Conservation (phyloP, 2,113 vertebrate species). For the Alligator sinensis region DNA sequence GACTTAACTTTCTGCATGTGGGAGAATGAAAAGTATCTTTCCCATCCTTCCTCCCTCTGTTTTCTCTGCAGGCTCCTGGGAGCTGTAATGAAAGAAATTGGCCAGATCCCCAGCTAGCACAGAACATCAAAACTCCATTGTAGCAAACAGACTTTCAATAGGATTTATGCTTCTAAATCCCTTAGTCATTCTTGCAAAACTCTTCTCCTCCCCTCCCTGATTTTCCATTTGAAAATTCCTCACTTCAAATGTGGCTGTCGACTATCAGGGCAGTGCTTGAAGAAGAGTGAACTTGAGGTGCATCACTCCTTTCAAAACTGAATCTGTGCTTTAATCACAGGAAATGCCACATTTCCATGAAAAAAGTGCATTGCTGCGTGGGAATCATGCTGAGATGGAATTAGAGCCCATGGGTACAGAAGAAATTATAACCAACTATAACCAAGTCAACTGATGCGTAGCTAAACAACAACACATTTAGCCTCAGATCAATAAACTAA, state of each 20-base stretch:
- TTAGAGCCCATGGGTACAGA: not conserved
- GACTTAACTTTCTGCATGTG: not conserved
- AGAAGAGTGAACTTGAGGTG: not conserved
- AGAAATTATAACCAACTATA: not conserved
- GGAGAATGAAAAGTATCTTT: not conserved
- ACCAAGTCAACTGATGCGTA: not conserved
- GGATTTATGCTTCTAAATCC: not conserved
- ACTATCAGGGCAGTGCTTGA: not conserved
- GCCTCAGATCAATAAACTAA: constrained; percentile 46
- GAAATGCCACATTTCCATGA: not conserved
- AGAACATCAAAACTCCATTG: rapidly evolving
- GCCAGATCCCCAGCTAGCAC: not conserved
- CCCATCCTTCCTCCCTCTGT: rapidly evolving
- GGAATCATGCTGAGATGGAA: not conserved
- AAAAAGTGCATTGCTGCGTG: not conserved
- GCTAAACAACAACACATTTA: not conserved
- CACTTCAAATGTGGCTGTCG: not conserved
- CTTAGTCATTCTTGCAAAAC: not conserved
- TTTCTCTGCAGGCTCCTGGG: not conserved
- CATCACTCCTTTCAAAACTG: rapidly evolving
- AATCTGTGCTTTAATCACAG: not conserved
- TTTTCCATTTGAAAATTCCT: not conserved
- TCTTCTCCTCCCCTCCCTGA: not conserved
- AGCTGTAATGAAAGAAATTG: not conserved
- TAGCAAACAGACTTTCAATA: rapidly evolving